A percentile compares a stretch with the other conserved stretches of the same genome.
Conservation (phyloP, 2,113 vertebrate species). For the Etia nguti region DNA sequence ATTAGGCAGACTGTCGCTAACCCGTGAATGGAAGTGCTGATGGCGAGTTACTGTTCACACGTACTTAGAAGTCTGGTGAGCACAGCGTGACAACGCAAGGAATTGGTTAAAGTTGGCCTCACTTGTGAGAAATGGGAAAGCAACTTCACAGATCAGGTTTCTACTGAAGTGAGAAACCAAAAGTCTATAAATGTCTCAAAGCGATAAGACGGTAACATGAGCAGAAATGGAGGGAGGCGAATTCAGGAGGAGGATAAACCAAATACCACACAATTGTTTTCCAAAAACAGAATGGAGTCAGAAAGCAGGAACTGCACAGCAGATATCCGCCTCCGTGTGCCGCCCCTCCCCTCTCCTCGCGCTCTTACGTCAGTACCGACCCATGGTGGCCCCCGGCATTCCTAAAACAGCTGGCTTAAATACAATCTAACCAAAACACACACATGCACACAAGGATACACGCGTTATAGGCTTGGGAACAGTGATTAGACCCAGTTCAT, state of each 20-base stretch:
- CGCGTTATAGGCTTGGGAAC: not conserved
- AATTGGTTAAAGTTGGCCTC: not conserved
- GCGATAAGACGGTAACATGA: not conserved
- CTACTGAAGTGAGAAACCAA: not conserved
- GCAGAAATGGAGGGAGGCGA: slow-evolving; percentile 1
- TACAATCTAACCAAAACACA: slow-evolving; percentile 3
- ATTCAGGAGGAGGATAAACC: slow-evolving; percentile 37
- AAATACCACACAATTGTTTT: slow-evolving; percentile 59
- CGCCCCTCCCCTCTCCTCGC: not conserved
- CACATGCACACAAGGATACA: not conserved
- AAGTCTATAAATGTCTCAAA: not conserved
- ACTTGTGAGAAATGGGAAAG: not conserved
- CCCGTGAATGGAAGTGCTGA: not conserved
- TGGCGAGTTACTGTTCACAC: not conserved
- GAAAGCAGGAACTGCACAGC: slow-evolving; percentile 64
- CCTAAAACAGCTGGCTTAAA: slow-evolving; percentile 63
- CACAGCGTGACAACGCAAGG: not conserved
- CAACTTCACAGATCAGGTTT: not conserved
- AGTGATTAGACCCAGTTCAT: not conserved
- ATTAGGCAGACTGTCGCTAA: not conserved
- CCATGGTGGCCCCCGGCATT: slow-evolving; percentile 50
- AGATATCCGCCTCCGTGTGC: slow-evolving; percentile 66
- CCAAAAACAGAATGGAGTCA: slow-evolving; percentile 64
- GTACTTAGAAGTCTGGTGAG: not conserved
- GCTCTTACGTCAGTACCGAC: slow-evolving; percentile 56